A percentile compares a stretch with the other conserved stretches of the same genome.
phyloP scores from a whole-genome alignment of 2,888 invertebrate genomes.

The Oxyscelio sp. region DNA sequence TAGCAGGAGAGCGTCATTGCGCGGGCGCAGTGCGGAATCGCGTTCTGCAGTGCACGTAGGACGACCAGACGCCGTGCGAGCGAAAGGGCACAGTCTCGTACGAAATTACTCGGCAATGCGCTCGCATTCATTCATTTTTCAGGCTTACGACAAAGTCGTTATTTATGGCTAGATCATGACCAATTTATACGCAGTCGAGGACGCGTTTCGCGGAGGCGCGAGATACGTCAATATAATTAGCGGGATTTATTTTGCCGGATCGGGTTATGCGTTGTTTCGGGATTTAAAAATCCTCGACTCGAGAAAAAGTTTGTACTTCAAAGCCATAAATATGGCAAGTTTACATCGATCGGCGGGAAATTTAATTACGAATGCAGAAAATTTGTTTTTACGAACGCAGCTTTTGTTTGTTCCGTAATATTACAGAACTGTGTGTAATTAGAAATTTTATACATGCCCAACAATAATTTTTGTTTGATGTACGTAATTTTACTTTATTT shows the following conservation, averaged over 20 bases:
- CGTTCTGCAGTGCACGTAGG: conserved; percentile 6
- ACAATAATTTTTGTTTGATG: too few relatives aligned
- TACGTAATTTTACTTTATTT: too few relatives aligned
- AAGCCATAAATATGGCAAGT: too few relatives aligned
- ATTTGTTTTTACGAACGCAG: too few relatives aligned
- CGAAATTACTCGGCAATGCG: conserved; percentile 58
- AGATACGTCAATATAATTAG: conserved; percentile 28
- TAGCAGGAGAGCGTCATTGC: conserved; percentile 63
- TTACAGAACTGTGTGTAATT: too few relatives aligned
- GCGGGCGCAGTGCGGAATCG: conserved; percentile 50
- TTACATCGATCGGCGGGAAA: too few relatives aligned
- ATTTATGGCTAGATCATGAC: conserved; percentile 57
- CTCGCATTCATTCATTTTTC: conserved; percentile 67
- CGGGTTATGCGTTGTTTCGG: too few relatives aligned
- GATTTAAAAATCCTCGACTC: too few relatives aligned
- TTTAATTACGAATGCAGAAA: too few relatives aligned
- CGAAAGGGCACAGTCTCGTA: conserved; percentile 1
- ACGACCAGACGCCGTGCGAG: not conserved
- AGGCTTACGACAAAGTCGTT: conserved; percentile 55
- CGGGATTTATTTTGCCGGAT: not conserved
- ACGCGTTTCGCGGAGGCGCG: not conserved
- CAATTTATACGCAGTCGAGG: conserved; percentile 34
- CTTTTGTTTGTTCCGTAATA: too few relatives aligned
- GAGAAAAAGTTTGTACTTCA: too few relatives aligned
- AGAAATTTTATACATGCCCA: too few relatives aligned